Conservation (phyloP, 2,888 invertebrate species). For the Hirtodrosophila histrioides region DNA sequence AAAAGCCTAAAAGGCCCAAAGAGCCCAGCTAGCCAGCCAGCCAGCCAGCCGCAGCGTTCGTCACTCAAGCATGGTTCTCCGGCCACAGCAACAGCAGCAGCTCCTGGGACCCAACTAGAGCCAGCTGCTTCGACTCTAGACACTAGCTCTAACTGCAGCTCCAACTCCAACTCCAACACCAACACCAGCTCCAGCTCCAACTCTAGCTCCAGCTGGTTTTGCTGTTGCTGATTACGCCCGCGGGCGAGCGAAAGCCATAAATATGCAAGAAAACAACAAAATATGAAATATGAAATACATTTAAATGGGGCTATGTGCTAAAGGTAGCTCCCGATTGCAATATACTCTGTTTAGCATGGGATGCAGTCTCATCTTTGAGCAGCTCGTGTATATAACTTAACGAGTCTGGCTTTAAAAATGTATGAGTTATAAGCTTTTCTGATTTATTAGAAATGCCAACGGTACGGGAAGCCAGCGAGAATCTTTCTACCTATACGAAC, state of each 20-base stretch:
- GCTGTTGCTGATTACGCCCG: conserved; percentile 51
- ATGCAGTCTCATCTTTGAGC: too few relatives aligned
- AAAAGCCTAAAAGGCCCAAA: too few relatives aligned
- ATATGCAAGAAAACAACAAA: conserved; percentile 46
- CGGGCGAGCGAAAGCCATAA: conserved; percentile 59
- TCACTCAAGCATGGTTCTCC: conserved; percentile 51
- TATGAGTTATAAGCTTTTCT: too few relatives aligned
- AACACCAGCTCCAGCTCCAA: conserved; percentile 11
- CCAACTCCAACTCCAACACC: not conserved
- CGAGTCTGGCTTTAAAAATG: too few relatives aligned
- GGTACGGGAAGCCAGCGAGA: too few relatives aligned
- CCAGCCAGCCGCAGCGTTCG: conserved; percentile 38
- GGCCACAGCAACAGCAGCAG: conserved; percentile 4
- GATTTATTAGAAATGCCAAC: too few relatives aligned
- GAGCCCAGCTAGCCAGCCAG: conserved; percentile 1
- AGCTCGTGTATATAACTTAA: too few relatives aligned
- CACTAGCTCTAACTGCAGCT: not conserved
- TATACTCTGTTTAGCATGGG: too few relatives aligned
- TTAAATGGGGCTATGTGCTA: conserved; percentile 11
- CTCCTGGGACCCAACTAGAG: conserved; percentile 21
- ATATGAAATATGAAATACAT: conserved; percentile 42
- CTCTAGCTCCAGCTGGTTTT: conserved; percentile 20
- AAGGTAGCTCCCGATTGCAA: too few relatives aligned
- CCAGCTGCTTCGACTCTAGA: conserved; percentile 25
- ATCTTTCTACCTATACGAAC: too few relatives aligned